Base-by-base conservation (phyloP, 2,113 vertebrate genomes). In the Dryoscopus gambensis region DNA sequence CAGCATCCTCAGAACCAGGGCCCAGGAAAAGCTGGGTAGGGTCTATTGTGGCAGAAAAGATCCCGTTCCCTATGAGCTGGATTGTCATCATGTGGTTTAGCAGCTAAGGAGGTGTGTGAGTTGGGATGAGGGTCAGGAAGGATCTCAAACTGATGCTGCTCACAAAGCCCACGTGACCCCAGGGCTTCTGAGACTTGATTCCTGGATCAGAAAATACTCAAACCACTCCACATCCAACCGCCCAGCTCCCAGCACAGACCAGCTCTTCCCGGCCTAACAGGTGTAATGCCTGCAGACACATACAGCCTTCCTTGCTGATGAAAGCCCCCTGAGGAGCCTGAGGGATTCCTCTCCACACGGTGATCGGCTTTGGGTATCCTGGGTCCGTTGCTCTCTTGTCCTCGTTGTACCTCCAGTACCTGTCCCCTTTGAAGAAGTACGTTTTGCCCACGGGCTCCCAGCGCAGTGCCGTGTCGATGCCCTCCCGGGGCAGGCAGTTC, bases 391-490 rank as follows among this genome's bases (percentile, higher is more conserved):
- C 98, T 70, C 97, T 97, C 94, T 99, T 99, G 95, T 99, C 99
- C 97, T 99, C 99, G 1, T 99, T 99, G 98, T 99, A 99, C 81
- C 99, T 98, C 99, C 99, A 99, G 97, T 99, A 99, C 97, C 98
- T 98, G 97, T 99, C 98, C 4, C 99, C 99, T 97, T 99, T 99
- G 98, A 99, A 99, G 98, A 99, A 99, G 97, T 99, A 99, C 10
- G 99, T 99, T 93, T 99, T 99, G 50, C 99, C 99, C 5, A 99
- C 98, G 0, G 99, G 98, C 94, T 99, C 99, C 99, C 99, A 99
- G 47, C 99, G 99, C 89, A 99, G 98, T 19, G 99, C 99, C 0
- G 99, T 98, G 98, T 99, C 99, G 4, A 99, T 99, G 94, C 99
- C 99, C 40, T 99, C 99, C n/a, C 98, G 98, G 24, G 99, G 99